Conservation (phyloP, 2,113 vertebrate genomes). For the Protomyctophum bolini region DNA sequence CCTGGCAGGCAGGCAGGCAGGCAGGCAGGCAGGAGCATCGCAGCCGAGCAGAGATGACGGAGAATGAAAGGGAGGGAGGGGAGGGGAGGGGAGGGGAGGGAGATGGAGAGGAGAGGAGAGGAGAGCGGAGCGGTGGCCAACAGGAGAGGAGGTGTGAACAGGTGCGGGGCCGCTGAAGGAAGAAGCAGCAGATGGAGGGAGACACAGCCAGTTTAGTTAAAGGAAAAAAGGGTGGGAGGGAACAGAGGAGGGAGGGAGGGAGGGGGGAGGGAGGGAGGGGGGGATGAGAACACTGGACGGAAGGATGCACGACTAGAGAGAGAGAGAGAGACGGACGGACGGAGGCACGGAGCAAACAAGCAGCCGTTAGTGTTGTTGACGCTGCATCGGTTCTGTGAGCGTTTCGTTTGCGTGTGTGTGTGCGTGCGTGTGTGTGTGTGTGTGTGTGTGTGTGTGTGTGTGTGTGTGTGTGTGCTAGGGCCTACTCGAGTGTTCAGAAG, state of each 20-base stretch:
- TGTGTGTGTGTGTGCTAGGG: no score
- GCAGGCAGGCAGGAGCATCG: no score
- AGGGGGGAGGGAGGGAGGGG: conserved; percentile 44
- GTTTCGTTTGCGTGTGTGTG: conserved; percentile 5
- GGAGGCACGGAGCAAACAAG: conserved; percentile 17
- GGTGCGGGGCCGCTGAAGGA: conserved; percentile 99
- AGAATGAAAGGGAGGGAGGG: conserved; percentile 44
- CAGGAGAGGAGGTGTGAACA: conserved; percentile 99
- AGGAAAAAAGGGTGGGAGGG: conserved; percentile 85
- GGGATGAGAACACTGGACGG: conserved; percentile 61
- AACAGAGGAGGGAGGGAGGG: conserved; percentile 55
- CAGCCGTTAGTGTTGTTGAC: conserved; percentile 8
- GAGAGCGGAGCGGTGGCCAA: conserved; percentile 97
- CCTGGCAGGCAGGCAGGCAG: no score
- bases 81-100: background rate
- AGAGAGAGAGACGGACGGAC: conserved; percentile 26
- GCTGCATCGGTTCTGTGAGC: background rate
- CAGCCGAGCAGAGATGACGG: conserved; percentile 49
- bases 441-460: no score
- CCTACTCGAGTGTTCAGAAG: no score
- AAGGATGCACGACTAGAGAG: conserved; percentile 43
- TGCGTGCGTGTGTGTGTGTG: background rate
- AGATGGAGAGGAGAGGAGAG: conserved; percentile 65
- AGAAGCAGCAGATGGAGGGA: conserved; percentile 99
- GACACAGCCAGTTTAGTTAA: conserved; percentile 99